Evolutionary conservation across 2,797 vertebrate species (phyloP).

Genomic region (Rhinophrynus dorsalis): DNA sequence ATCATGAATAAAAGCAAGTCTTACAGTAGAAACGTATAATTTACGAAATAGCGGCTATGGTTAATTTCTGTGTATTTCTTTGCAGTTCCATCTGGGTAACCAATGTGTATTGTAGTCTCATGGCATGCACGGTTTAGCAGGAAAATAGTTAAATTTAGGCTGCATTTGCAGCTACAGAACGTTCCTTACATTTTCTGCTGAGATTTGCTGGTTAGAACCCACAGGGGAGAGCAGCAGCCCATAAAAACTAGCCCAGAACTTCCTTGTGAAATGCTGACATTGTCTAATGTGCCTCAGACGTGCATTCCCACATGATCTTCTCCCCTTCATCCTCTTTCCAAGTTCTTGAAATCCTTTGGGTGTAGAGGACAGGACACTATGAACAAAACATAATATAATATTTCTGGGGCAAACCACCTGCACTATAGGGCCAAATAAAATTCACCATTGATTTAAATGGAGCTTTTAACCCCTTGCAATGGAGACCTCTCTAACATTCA

Average conservation of each 20-base stretch:
- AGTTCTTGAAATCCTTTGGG: constrained; percentile 13
- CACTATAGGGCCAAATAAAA: no score
- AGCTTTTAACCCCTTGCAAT: no score
- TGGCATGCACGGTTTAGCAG: background rate
- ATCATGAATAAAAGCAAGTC: no score
- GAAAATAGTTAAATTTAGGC: constrained; percentile 19
- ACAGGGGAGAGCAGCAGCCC: constrained; percentile 27
- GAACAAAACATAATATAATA: no score
- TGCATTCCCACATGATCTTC: constrained; percentile 24
- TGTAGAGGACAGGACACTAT: background rate
- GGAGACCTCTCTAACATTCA: no score
- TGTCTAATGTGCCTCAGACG: background rate
- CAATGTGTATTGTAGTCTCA: background rate
- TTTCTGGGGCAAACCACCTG: no score
- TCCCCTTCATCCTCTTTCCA: constrained; percentile 13
- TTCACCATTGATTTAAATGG: no score
- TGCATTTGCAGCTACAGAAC: constrained; percentile 14
- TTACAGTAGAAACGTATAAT: no score
- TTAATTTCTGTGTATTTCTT: background rate
- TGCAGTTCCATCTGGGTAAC: background rate
- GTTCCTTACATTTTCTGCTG: constrained; percentile 33
- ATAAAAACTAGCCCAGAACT: constrained; percentile 25
- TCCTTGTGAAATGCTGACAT: constrained; percentile 21
- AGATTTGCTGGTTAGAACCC: constrained; percentile 20
- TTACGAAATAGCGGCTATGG: no score